phyloP scores from a whole-genome alignment of 2,113 vertebrate genomes.

The Aythya baeri region DNA sequence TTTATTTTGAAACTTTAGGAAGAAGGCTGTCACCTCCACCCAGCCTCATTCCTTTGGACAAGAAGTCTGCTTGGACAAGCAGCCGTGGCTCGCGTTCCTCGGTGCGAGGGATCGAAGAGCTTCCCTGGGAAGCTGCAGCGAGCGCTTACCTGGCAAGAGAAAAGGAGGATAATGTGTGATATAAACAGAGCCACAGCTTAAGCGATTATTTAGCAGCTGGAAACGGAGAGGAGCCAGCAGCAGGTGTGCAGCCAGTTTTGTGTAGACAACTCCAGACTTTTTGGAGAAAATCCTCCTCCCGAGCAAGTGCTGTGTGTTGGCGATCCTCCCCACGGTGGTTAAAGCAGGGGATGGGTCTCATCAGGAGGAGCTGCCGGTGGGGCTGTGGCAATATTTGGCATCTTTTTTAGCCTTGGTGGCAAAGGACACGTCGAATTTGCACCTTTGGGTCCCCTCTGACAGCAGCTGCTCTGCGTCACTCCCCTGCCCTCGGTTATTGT shows the following conservation, averaged over 20 bases:
- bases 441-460: background rate
- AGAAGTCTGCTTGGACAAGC: fast-evolving
- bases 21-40: background rate
- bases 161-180: background rate
- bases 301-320: fast-evolving
- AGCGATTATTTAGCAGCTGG: background rate
- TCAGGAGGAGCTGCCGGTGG: background rate
- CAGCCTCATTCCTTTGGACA: background rate
- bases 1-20: background rate
- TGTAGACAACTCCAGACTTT: background rate
- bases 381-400: background rate
- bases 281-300: fast-evolving
- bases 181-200: background rate
- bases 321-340: background rate
- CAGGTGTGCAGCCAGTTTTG: background rate
- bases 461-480: background rate
- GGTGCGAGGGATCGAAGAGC: background rate
- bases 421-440: background rate
- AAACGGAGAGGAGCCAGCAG: background rate
- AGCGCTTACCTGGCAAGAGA: background rate
- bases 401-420: background rate
- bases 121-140: background rate
- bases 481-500: background rate
- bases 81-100: fast-evolving
- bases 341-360: background rate